These are phyloP conservation scores for Caprella mutica DNA, from an alignment of 2,888 invertebrate genomes.

Conservation along the genomic window DNA sequence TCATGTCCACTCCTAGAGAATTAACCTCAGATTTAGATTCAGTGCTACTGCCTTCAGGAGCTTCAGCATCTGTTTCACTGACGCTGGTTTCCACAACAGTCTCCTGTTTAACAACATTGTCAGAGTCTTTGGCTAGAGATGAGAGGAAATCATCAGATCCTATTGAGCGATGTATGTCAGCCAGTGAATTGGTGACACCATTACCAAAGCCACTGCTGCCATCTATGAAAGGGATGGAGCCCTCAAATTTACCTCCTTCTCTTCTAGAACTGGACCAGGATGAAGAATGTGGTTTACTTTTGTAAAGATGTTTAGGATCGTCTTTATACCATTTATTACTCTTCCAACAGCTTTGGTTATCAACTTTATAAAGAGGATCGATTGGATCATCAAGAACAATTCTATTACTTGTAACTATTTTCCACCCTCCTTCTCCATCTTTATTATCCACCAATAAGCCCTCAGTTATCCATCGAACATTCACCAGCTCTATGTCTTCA, in stretches of 20 bases:
- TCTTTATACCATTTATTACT: no score
- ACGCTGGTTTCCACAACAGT: neutral
- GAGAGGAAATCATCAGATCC: neutral
- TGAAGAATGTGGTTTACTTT: no score
- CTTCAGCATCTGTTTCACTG: neutral
- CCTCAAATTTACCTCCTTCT: no score
- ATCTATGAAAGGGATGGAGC: neutral
- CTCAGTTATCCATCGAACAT: slow-evolving; percentile 8
- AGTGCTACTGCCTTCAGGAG: neutral
- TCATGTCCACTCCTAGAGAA: slow-evolving; percentile 7
- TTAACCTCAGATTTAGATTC: neutral
- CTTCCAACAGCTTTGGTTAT: neutral
- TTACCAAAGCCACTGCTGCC: slow-evolving; percentile 7
- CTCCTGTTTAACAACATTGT: neutral
- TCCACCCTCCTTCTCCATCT: slow-evolving; percentile 5
- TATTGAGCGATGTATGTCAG: slow-evolving; percentile 1
- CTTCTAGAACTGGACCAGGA: no score
- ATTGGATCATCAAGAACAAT: slow-evolving; percentile 9
- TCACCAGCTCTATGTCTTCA: slow-evolving; percentile 2
- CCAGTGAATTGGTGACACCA: slow-evolving; percentile 2
- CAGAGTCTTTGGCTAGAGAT: neutral
- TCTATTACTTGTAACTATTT: neutral
- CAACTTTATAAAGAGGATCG: neutral
- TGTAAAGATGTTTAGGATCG: no score
- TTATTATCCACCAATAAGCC: slow-evolving; percentile 1